Percentiles rank a stretch among this genome's conserved stretches.
Evolutionary conservation across 2,888 invertebrate genomes (phyloP).

Genomic region (Caenorhabditis drosophilae): DNA sequence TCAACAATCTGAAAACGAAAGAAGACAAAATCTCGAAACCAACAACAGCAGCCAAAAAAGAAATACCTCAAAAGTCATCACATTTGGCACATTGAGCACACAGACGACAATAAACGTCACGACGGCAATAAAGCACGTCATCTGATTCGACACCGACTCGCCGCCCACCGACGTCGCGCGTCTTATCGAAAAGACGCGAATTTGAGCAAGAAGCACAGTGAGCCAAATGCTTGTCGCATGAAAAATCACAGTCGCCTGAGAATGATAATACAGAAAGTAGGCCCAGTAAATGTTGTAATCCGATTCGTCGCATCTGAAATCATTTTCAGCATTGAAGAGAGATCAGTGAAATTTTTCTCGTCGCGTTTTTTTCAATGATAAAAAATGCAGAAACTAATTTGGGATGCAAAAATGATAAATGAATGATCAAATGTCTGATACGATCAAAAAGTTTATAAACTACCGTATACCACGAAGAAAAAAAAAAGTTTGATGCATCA

Average conservation of each 20-base stretch:
- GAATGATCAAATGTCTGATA: no score
- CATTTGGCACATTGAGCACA: slow-evolving; percentile 64
- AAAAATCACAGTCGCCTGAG: slow-evolving; percentile 71
- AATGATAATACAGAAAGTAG: slow-evolving; percentile 71
- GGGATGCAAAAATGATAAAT: no score
- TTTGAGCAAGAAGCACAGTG: slow-evolving; percentile 72
- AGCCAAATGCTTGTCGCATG: slow-evolving; percentile 72
- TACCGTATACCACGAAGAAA: not conserved
- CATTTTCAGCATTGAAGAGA: no score
- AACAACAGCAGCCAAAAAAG: not conserved
- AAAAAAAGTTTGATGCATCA: not conserved
- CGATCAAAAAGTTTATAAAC: no score
- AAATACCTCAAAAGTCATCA: slow-evolving; percentile 64
- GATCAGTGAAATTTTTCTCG: no score
- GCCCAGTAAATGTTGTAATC: slow-evolving; percentile 70
- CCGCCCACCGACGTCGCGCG: slow-evolving; percentile 62
- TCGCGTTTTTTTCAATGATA: no score
- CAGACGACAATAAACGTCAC: slow-evolving; percentile 54
- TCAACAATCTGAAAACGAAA: slow-evolving; percentile 54
- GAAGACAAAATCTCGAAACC: not conserved
- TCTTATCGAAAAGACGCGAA: slow-evolving; percentile 71
- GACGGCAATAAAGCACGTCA: slow-evolving; percentile 54
- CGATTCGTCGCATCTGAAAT: slow-evolving; percentile 51
- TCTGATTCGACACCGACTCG: slow-evolving; percentile 40
- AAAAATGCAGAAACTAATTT: no score